Evolutionary conservation across 2,888 invertebrate genomes (phyloP), one percentile per base, ranked within the genome.

Genomic region (Saturnia pavonia): DNA sequence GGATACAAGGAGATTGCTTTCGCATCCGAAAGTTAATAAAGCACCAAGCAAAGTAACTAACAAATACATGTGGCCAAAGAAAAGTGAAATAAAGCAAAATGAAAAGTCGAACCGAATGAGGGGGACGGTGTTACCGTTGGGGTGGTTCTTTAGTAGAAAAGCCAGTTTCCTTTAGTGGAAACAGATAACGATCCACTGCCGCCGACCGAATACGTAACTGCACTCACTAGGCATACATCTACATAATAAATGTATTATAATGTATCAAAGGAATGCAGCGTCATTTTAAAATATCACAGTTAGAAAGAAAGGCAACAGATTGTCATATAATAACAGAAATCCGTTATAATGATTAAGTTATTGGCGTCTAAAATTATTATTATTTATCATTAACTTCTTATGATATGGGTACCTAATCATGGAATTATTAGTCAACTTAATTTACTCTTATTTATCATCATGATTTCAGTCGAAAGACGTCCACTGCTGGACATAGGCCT

Each of bases 151-250:
- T 91, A 90, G 88, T 87, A 85, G 90, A 90, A 90, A 92, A 92
- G 91, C 88, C 92, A 92, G 93, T 92, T 92, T 92, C 90, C 92
- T 93, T 94, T 91, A 91, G 90, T 94, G 89, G 92, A 92, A 93
- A 93, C 91, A 93, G 94, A 93, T 94, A 93, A 94, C 93, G 93
- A 94, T 93, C 92, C 92, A 84, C 87, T 89, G 89, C 91, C 90
- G 91, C 90, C 93, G 91, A 91, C 91, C 88, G 92, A 92, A 93
- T 92, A 92, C 92, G 91, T 91, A 91, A 91, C 90, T 91, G 90
- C 91, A 91, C 85, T 89, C 86, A 85, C 87, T 88, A 85, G 88
- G 85, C 85, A 87, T 89, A 87, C 84, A 88, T 90, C 88, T 91
- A 89, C 90, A 88, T 90, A 88, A 84, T 84, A 77, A 80, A 80